phyloP scores from a whole-genome alignment of 2,797 vertebrate genomes.

The Poecilia velifera region DNA sequence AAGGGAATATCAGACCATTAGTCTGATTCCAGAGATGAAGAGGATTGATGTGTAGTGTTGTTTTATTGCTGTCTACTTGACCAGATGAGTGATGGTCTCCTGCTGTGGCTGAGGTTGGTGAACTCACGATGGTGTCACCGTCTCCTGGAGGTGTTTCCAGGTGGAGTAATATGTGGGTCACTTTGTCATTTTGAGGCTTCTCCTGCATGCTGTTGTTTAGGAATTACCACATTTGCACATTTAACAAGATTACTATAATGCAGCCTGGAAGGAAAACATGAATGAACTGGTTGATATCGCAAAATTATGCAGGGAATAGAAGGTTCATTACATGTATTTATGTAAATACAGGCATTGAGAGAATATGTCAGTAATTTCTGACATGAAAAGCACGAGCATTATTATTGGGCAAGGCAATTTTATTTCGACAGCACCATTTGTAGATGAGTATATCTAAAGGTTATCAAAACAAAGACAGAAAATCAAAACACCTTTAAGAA shows the following conservation, averaged over 20 bases:
- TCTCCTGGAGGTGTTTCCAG: neutral
- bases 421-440: neutral
- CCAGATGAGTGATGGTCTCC: neutral
- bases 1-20: neutral
- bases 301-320: neutral
- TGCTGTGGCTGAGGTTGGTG: neutral
- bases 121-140: neutral
- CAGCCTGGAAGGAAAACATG: neutral
- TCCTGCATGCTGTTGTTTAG: neutral
- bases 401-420: neutral
- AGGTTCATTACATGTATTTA: neutral
- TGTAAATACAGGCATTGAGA: neutral
- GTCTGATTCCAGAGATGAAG: neutral
- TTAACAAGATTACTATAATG: neutral
- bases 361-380: neutral
- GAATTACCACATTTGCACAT: neutral
- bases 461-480: neutral
- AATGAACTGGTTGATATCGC: neutral
- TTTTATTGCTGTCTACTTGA: neutral
- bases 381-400: neutral
- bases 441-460: neutral
- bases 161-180: neutral
- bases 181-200: neutral
- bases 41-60: neutral
- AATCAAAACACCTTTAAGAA: neutral